A percentile compares a stretch with the other conserved stretches of the same genome.
These are phyloP conservation scores for Heliothis peltigera DNA, from an alignment of 2,888 invertebrate species.

Conservation along the genomic window DNA sequence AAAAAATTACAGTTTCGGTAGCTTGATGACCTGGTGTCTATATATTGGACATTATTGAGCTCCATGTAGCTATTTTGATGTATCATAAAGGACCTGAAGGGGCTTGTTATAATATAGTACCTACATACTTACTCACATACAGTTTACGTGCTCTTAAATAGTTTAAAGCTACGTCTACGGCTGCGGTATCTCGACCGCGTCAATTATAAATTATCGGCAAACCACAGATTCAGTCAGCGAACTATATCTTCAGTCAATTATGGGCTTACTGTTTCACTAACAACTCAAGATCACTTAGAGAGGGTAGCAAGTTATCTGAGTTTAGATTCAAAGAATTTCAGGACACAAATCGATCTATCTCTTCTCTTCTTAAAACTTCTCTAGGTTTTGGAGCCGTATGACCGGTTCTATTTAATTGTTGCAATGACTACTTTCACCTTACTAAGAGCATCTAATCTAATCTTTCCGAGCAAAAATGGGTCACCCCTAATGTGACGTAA, in stretches of 20 bases:
- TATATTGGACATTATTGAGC: too few relatives aligned
- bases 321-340: neutral
- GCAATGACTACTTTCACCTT: too few relatives aligned
- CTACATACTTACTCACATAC: neutral
- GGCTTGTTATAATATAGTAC: neutral
- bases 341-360: too few relatives aligned
- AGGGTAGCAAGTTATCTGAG: neutral
- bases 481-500: conserved; percentile 28
- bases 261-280: neutral
- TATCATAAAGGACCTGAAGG: neutral
- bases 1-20: too few relatives aligned
- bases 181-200: conserved; percentile 13
- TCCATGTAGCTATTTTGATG: too few relatives aligned
- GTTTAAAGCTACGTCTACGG: neutral
- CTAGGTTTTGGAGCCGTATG: too few relatives aligned
- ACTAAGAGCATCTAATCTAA: conserved; percentile 1
- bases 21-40: too few relatives aligned
- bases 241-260: conserved; percentile 13
- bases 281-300: conserved; percentile 7
- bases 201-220: conserved; percentile 39
- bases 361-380: too few relatives aligned
- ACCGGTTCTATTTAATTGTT: too few relatives aligned
- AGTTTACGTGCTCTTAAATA: neutral
- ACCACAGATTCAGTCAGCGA: conserved; percentile 30
- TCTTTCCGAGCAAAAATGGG: conserved; percentile 23